Conservation (phyloP, 2,888 invertebrate genomes). For the Eilema caniola region DNA sequence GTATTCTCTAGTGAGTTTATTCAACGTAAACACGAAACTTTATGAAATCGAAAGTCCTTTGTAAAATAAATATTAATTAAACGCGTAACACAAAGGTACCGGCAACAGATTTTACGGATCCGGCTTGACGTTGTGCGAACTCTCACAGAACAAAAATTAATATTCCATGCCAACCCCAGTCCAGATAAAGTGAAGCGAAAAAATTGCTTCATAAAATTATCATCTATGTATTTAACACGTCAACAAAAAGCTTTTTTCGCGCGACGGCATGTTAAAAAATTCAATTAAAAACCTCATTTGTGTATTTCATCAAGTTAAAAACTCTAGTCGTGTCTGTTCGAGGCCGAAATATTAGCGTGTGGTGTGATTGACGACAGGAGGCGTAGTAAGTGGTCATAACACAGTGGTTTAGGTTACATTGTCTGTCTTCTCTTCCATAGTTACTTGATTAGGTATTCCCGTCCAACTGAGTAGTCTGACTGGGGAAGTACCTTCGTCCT, state of each 20-base stretch:
- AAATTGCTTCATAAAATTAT: conserved; percentile 42
- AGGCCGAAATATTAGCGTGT: conserved; percentile 59
- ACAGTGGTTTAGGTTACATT: not conserved
- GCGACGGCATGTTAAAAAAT: conserved; percentile 61
- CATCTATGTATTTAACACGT: conserved; percentile 57
- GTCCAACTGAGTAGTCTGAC: too few relatives aligned
- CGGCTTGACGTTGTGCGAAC: not conserved
- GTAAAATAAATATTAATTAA: too few relatives aligned
- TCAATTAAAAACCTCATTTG: conserved; percentile 74
- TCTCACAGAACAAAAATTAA: conserved; percentile 29
- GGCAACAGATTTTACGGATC: not conserved
- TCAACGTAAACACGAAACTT: too few relatives aligned
- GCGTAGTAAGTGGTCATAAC: not conserved
- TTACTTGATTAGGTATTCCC: not conserved
- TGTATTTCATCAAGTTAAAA: conserved; percentile 75
- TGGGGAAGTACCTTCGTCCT: too few relatives aligned
- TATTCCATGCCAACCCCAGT: conserved; percentile 23
- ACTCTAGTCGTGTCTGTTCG: conserved; percentile 62
- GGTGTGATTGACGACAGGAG: conserved; percentile 43
- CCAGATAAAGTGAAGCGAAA: conserved; percentile 30
- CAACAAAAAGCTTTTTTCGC: conserved; percentile 49
- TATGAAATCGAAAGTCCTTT: too few relatives aligned
- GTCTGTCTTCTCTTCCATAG: too few relatives aligned
- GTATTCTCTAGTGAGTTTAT: too few relatives aligned
- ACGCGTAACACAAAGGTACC: not conserved